Percentiles rank a stretch among this genome's conserved stretches.
Conservation (phyloP, 1,140 invertebrate species). For the Dinoponera quadriceps region DNA sequence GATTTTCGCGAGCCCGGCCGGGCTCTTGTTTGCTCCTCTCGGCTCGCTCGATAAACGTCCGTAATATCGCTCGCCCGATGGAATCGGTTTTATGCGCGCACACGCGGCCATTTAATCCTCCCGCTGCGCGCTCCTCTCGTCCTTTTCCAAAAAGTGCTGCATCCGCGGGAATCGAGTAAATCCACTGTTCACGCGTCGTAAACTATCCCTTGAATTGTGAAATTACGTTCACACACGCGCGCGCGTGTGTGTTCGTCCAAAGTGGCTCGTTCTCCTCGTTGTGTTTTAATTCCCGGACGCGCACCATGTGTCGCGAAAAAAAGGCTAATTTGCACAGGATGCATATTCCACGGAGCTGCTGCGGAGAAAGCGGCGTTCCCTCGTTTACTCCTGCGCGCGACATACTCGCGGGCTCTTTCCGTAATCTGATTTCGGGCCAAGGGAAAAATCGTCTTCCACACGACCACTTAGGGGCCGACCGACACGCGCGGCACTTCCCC, state of each 20-base stretch:
- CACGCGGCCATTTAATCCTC: not conserved
- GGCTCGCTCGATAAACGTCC: not conserved
- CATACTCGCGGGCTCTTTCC: constrained; percentile 1
- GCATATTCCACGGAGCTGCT: constrained; percentile 60
- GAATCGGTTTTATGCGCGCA: constrained; percentile 43
- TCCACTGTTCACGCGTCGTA: not conserved
- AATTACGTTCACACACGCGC: too few relatives aligned
- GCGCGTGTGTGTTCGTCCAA: too few relatives aligned
- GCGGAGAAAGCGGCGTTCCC: not conserved
- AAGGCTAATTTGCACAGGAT: constrained; percentile 34
- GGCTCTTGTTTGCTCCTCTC: constrained; percentile 24
- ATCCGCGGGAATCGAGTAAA: not conserved
- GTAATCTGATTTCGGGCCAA: constrained; percentile 47
- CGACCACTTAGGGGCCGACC: constrained; percentile 45
- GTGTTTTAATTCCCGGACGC: too few relatives aligned
- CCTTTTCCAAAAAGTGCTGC: not conserved
- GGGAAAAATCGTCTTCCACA: constrained; percentile 22
- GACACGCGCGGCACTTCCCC: constrained; percentile 43
- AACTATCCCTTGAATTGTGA: too few relatives aligned
- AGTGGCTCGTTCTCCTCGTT: too few relatives aligned
- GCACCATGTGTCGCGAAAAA: not conserved
- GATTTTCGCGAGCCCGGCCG: constrained; percentile 28
- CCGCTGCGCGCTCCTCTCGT: too few relatives aligned
- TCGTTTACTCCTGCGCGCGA: not conserved
- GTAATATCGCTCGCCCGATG: constrained; percentile 60